phyloP scores from a whole-genome alignment of 2,888 invertebrate genomes.

The Bimastos eiseni region DNA sequence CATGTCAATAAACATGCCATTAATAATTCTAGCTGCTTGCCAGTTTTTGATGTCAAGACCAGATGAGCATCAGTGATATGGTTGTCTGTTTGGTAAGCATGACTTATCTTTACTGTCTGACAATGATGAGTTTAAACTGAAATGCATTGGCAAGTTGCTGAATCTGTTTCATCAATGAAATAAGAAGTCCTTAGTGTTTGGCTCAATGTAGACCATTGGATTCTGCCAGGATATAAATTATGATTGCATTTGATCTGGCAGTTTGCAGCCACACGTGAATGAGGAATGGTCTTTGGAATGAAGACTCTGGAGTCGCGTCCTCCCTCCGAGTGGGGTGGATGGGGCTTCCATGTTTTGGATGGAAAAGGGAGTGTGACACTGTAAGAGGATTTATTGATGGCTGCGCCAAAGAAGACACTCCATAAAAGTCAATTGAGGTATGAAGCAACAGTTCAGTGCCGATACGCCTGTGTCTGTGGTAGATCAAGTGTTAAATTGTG shows the following conservation, averaged over 20 bases:
- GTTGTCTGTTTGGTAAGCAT: background rate
- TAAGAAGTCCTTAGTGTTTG: background rate
- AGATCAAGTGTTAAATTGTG: background rate
- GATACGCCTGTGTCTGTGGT: background rate
- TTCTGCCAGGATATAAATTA: slow-evolving; percentile 9
- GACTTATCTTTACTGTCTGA: background rate
- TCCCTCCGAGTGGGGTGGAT: background rate
- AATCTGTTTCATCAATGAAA: background rate
- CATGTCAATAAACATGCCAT: background rate
- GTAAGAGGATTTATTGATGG: background rate
- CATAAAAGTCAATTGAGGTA: background rate
- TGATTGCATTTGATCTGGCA: background rate
- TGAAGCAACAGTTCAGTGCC: background rate
- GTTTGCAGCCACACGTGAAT: background rate
- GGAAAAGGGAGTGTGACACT: background rate
- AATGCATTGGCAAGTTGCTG: background rate
- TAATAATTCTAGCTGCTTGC: background rate
- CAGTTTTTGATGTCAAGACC: background rate
- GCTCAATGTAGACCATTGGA: background rate
- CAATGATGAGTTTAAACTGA: background rate
- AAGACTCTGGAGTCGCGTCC: background rate
- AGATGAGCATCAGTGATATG: background rate
- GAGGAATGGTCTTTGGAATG: background rate
- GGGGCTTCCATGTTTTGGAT: background rate
- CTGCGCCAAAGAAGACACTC: background rate